Percentiles rank a stretch among this genome's conserved stretches.
Evolutionary conservation across 2,888 invertebrate species (phyloP).

Genomic region (Nephrotoma appendiculata): DNA sequence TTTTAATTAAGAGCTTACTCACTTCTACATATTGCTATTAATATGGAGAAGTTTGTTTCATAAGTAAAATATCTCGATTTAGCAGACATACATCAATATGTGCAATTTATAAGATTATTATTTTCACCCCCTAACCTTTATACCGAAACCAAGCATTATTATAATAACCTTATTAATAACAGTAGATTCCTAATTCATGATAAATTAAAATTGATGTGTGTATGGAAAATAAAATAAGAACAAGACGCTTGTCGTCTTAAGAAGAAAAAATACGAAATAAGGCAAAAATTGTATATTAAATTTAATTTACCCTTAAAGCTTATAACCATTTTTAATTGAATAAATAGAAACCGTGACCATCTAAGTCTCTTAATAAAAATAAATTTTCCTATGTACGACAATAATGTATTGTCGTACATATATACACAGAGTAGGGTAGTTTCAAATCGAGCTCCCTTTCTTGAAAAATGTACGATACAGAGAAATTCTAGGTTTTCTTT

Average conservation of each 20-base stretch:
- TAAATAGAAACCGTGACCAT: background rate
- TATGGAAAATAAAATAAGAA: too few relatives aligned
- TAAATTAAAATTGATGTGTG: too few relatives aligned
- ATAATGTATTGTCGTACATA: background rate
- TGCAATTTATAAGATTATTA: too few relatives aligned
- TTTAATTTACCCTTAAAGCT: background rate
- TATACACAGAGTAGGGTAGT: background rate
- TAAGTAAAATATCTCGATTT: too few relatives aligned
- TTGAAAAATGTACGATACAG: background rate
- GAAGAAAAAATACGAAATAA: background rate
- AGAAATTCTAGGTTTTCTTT: background rate
- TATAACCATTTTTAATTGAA: background rate
- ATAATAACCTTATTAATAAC: too few relatives aligned
- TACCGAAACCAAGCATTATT: too few relatives aligned
- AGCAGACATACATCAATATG: too few relatives aligned
- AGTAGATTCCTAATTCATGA: too few relatives aligned
- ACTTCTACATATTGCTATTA: too few relatives aligned
- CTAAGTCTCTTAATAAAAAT: background rate
- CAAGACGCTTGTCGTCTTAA: background rate
- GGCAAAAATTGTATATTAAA: background rate
- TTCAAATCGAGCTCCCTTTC: background rate
- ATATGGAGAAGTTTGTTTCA: too few relatives aligned
- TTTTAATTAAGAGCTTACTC: too few relatives aligned
- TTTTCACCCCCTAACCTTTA: too few relatives aligned
- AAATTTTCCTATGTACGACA: background rate